phyloP scores from a whole-genome alignment of 2,113 vertebrate species.

The Siniperca chuatsi region DNA sequence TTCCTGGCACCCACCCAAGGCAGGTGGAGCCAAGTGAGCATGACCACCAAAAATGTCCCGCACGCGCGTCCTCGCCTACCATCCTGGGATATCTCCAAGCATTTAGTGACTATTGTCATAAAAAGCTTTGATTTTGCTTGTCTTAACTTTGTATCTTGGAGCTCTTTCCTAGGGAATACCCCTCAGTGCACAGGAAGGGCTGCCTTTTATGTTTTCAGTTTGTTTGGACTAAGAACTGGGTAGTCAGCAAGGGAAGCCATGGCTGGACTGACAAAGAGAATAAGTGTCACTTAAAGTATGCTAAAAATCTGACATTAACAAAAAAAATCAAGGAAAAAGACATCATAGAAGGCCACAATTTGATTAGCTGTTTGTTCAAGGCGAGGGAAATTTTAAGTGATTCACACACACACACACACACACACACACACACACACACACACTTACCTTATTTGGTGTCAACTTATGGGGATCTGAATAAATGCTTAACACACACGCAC shows the following conservation, averaged over 20 bases:
- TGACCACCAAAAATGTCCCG: not conserved
- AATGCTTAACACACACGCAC: conserved; percentile 51
- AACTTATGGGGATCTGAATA: conserved; percentile 50
- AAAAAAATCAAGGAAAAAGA: no score
- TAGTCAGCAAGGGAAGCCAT: not conserved
- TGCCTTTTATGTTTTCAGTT: not conserved
- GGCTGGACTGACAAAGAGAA: not conserved
- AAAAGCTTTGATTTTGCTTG: not conserved
- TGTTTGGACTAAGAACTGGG: not conserved
- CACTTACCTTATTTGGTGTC: conserved; percentile 15
- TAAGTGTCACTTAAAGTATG: not conserved
- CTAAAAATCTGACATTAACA: not conserved
- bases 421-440: not conserved
- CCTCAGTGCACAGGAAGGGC: not conserved
- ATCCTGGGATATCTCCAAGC: not conserved
- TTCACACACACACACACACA: conserved; percentile 20
- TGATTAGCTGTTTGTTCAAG: not conserved
- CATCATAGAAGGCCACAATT: not conserved
- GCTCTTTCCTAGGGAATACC: not conserved
- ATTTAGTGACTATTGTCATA: not conserved
- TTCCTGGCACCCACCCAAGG: no score
- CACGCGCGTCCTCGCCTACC: not conserved
- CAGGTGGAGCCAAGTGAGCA: not conserved
- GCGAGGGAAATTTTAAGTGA: not conserved
- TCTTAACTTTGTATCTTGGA: not conserved